Evolutionary conservation across 2,113 vertebrate species (phyloP), one percentile per base, ranked within the genome.

Genomic region (Platysternon megacephalum): DNA sequence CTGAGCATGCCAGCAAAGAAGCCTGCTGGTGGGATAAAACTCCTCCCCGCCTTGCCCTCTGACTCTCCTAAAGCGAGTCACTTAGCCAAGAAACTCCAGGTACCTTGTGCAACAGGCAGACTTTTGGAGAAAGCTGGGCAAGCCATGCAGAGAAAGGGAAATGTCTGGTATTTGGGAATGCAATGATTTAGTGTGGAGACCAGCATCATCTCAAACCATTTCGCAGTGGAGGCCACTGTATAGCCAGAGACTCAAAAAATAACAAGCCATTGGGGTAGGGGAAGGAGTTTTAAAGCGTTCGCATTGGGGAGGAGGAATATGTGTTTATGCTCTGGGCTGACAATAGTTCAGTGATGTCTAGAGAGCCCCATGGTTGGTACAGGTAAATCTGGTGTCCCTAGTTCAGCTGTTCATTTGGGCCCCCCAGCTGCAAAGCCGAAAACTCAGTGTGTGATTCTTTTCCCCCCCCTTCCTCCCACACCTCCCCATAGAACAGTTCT

Each of bases 11-110:
- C 84, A 3, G 76, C 49, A 16, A 96, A 14, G 94, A 97, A 91
- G 76, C 97, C 96, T 12, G 14, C 80, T 1, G 91, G 97, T 5
- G 87, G 97, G 8, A 91, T 96, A 48, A 96, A 88, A 52, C 93
- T 95, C 49, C 79, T 96, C n/a, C 86, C 92, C 2, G 19, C 79
- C 32, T 79, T 68, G 72, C 94, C 79, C 3, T 32, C 21, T 0
- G 19, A 94, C 5, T 93, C 53, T 0, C 82, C 87, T 56, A 93
- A 92, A 49, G 32, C 90, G 46, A 80, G 84, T 5, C 74, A 82
- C 0, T 58, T 93, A 2, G 12, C 79, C 78, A 68, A 42, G 82
- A 92, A 93, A 26, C 28, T 93, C 44, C 97, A 97, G 92, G 95
- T 96, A 94, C 2, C 80, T 16, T 32, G 3, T 32, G 24, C 44